phyloP scores from a whole-genome alignment of 2,888 invertebrate species.

The Drosophila tanythrix region DNA sequence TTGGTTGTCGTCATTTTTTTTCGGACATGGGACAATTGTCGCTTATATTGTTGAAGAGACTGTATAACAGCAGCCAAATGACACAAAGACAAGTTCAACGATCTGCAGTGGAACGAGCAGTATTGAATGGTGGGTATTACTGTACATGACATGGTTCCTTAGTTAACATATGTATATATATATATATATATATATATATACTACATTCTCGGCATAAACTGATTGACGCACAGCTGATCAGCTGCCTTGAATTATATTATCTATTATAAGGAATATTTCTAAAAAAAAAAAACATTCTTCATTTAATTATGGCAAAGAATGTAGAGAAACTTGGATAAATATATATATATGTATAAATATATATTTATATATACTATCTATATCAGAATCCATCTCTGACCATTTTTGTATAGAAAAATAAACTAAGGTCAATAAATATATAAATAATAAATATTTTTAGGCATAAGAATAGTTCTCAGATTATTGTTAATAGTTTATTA shows the following conservation, averaged over 20 bases:
- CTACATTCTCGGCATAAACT: not conserved
- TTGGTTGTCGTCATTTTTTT: slow-evolving; percentile 47
- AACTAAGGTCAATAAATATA: not conserved
- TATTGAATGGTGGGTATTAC: not conserved
- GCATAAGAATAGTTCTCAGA: not conserved
- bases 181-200: not conserved
- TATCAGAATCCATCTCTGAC: not conserved
- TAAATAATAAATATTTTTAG: not conserved
- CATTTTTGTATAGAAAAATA: not conserved
- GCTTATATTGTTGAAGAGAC: slow-evolving; percentile 32
- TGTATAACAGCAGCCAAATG: slow-evolving; percentile 21
- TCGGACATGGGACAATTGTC: slow-evolving; percentile 63
- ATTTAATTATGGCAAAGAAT: not conserved
- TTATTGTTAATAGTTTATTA: too few species aligned
- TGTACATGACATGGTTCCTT: not conserved
- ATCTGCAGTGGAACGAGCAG: slow-evolving; percentile 15
- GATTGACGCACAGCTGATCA: slow-evolving; percentile 3
- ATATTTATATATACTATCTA: too few species aligned
- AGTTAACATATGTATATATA: not conserved
- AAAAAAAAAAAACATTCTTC: not conserved
- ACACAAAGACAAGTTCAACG: slow-evolving; percentile 60
- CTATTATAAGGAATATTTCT: not conserved
- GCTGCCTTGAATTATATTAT: not conserved
- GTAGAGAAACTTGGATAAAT: not conserved
- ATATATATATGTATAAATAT: not conserved